Percentiles rank a stretch among this genome's conserved stretches.
Evolutionary conservation across 2,797 vertebrate genomes (phyloP).

Genomic region (Characodon lateralis): DNA sequence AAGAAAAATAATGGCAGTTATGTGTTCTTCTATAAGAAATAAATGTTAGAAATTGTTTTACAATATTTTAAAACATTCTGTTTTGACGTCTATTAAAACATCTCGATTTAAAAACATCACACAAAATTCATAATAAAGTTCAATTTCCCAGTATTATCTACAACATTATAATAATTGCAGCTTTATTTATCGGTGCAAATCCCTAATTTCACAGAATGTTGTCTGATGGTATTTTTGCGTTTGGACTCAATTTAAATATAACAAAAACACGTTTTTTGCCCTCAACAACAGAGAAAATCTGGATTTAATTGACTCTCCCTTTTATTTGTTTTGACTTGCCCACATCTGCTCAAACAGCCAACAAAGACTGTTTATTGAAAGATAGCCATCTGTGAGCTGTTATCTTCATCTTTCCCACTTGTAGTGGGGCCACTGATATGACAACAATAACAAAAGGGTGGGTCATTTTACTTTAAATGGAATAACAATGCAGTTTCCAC

Average conservation of each 20-base stretch:
- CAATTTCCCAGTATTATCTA: neutral
- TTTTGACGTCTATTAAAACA: neutral
- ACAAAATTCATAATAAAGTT: neutral
- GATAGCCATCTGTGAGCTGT: conserved; percentile 40
- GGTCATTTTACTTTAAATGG: conserved; percentile 47
- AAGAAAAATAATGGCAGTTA: neutral
- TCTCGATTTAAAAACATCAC: neutral
- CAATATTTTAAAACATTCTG: neutral
- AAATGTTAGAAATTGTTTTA: neutral
- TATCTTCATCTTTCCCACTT: conserved; percentile 43
- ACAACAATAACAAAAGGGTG: conserved; percentile 66
- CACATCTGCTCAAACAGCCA: conserved; percentile 68
- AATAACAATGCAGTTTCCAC: conserved; percentile 43
- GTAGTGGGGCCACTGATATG: conserved; percentile 39
- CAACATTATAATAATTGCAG: neutral
- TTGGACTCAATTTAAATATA: neutral
- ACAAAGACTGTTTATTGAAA: conserved; percentile 63
- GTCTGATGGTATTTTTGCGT: neutral
- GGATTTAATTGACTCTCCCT: conserved; percentile 60
- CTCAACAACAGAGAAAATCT: conserved; percentile 37
- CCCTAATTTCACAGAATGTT: neutral
- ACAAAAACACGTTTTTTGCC: conserved; percentile 29
- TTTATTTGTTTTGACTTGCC: conserved; percentile 68
- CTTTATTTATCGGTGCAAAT: neutral
- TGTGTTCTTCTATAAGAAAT: neutral